phyloP scores from a whole-genome alignment of 2,113 vertebrate genomes.

The Jaculus jaculus region DNA sequence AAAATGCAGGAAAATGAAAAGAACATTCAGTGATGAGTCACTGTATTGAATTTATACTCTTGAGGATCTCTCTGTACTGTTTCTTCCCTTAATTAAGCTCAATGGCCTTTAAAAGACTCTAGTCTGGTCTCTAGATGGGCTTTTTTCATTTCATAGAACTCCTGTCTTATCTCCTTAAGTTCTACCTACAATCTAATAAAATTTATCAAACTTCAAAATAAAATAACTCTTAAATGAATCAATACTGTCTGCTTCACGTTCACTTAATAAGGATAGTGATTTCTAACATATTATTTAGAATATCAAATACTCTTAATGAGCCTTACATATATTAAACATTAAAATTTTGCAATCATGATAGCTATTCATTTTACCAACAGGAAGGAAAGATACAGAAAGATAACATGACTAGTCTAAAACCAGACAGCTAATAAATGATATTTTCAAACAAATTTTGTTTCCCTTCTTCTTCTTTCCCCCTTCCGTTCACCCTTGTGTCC shows the following conservation, averaged over 20 bases:
- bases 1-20: conserved; percentile 37
- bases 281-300: conserved; percentile 41
- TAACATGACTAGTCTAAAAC: conserved; percentile 3
- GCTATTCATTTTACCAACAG: neutral
- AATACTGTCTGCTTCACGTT: neutral
- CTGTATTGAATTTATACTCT: neutral
- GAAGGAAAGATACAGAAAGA: neutral
- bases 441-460: conserved; percentile 19
- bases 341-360: neutral
- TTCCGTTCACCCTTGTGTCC: no score
- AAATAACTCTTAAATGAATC: conserved; percentile 14
- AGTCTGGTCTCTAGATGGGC: no score
- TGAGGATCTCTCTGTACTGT: no score
- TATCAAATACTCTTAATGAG: conserved; percentile 18
- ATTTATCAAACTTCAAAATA: neutral
- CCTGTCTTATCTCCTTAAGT: no score
- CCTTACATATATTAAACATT: neutral
- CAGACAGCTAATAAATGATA: conserved; percentile 2
- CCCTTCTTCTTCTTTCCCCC: no score
- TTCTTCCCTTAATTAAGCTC: no score
- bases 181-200: no score
- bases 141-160: no score
- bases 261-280: conserved; percentile 8
- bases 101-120: no score
- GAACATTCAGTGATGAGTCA: neutral